Conservation (phyloP, 2,797 vertebrate genomes). For the Macrochelys suwanniensis region DNA sequence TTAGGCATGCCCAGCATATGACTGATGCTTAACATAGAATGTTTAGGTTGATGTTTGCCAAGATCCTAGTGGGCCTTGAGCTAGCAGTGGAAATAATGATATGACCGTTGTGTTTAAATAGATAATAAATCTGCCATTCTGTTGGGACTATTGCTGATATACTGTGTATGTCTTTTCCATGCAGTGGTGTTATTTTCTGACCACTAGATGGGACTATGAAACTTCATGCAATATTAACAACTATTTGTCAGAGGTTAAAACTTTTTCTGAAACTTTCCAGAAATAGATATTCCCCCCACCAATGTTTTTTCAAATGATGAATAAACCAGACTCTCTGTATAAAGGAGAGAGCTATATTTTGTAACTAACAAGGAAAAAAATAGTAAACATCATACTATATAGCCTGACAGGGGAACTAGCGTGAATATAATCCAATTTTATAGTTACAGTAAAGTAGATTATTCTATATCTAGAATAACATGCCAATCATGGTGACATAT, state of each 20-base stretch:
- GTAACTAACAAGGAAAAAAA: background rate
- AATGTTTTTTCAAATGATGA: slow-evolving; percentile 9
- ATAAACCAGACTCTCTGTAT: background rate
- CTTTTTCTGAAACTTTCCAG: background rate
- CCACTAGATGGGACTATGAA: slow-evolving; percentile 82
- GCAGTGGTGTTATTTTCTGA: slow-evolving; percentile 19
- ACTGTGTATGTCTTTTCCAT: background rate
- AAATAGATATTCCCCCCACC: background rate
- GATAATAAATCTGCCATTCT: slow-evolving; percentile 1
- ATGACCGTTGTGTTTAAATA: background rate
- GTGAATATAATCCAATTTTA: slow-evolving; percentile 11
- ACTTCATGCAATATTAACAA: slow-evolving; percentile 59
- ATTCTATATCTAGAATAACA: background rate
- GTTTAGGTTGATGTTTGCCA: background rate
- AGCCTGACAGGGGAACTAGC: background rate
- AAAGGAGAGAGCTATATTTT: slow-evolving; percentile 22
- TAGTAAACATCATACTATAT: background rate
- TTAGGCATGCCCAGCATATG: background rate
- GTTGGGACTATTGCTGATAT: background rate
- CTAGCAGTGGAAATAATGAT: background rate
- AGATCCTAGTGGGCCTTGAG: background rate
- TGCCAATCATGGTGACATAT: background rate
- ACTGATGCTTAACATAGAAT: background rate
- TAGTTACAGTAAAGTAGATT: slow-evolving; percentile 24
- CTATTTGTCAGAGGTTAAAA: background rate